Percentiles rank a stretch among this genome's conserved stretches.
phyloP scores from a whole-genome alignment of 2,797 vertebrate species.

The Hafferia zeledoni region DNA sequence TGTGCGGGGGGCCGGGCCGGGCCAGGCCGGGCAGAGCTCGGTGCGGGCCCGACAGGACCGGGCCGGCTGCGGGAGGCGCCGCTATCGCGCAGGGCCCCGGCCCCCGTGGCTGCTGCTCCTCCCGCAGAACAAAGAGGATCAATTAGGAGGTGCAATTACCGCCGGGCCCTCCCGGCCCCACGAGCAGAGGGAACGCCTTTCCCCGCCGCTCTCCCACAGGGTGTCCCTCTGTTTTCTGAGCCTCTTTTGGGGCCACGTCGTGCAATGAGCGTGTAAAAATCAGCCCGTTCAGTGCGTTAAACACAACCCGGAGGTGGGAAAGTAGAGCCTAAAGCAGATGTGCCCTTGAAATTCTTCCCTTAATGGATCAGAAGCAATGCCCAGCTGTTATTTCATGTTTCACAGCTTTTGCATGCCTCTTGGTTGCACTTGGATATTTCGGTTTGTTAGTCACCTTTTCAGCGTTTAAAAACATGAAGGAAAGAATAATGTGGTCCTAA shows the following conservation, averaged over 20 bases:
- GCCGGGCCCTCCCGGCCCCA: not conserved
- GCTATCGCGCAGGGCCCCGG: not conserved
- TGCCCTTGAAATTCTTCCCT: not conserved
- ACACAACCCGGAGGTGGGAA: not conserved
- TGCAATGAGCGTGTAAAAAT: not conserved
- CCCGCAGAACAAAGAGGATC: conserved; percentile 20
- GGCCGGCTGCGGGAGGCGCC: not conserved
- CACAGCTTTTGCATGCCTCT: not conserved
- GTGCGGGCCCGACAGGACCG: not conserved
- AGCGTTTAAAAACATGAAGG: not conserved
- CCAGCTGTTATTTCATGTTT: not conserved
- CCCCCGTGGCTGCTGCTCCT: not conserved
- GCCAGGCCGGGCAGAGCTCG: no score
- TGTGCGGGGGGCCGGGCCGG: no score
- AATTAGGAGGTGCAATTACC: not conserved
- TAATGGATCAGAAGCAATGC: not conserved
- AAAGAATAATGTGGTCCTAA: not conserved
- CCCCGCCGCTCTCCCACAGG: not conserved
- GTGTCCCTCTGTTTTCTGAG: not conserved
- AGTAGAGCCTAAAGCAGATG: not conserved
- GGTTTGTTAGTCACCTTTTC: not conserved
- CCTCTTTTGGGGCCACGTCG: not conserved
- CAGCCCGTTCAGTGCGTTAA: rapidly evolving
- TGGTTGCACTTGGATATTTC: not conserved
- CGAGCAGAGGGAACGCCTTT: not conserved